Evolutionary conservation across 2,888 invertebrate species (phyloP), one percentile per base, ranked within the genome.

Genomic region (Hyalella azteca): DNA sequence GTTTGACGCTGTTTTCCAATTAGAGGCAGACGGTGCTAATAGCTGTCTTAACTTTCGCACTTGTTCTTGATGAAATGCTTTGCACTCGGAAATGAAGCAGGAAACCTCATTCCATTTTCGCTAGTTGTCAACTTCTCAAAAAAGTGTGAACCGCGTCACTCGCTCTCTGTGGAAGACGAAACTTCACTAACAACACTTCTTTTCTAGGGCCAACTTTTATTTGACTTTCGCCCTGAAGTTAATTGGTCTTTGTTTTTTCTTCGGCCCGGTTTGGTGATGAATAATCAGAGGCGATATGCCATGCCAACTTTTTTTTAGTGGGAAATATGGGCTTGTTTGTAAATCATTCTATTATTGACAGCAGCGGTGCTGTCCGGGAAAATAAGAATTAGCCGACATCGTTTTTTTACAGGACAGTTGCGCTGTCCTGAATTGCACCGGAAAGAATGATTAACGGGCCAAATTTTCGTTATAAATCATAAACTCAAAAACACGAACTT

Each of bases 41-140:
- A 32, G 66, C 29, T 66, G 66, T 66, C 66, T 66, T 66, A 66
- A 66, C 66, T 66, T 66, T 66, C 19, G 66, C 66, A 66, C n/a
- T 66, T 66, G 36, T 36, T 19, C 9, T 36, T 66, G 66, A 66
- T 66, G 66, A 66, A 66, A 66, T 66, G 32, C 36, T 66, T 66
- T 66, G 36, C 66, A n/a, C 66, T 66, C 36, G 32, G 66, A 66
- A 66, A 36, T 66, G 66, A 66, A 36, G 36, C 29, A 59, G 36
- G 66, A 29, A 19, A 45, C 11, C 66, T 54, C 66, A 39, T 66
- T 66, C 19, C 32, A 11, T 32, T 66, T 36, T 32, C 32, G 22
- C 29, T n/a, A 66, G 36, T 66, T 66, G 66, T 66, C 7, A 66
- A 66, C 66, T 66, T 66, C n/a, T 36, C 54, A 54, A 22, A 54